A percentile compares a stretch with the other conserved stretches of the same genome.
These are phyloP conservation scores for Hypena proboscidalis DNA, from an alignment of 2,888 invertebrate species.

Conservation along the genomic window DNA sequence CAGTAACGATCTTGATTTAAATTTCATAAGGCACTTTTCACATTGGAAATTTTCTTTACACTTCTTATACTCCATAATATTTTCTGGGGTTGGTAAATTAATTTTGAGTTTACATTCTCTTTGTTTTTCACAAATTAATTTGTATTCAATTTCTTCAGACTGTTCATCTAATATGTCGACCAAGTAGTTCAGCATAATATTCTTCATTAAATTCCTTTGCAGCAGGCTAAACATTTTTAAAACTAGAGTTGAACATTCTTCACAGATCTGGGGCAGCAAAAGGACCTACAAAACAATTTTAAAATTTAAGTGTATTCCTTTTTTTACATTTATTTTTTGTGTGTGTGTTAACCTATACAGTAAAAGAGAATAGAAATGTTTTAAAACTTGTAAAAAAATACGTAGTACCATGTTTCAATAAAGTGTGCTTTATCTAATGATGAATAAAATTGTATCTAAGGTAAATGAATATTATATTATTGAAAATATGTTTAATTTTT, in stretches of 20 bases:
- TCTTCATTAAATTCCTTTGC: constrained; percentile 41
- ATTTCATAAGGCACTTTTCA: constrained; percentile 30
- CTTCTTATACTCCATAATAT: constrained; percentile 16
- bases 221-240: constrained; percentile 50
- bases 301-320: too few species aligned
- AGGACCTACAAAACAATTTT: constrained; percentile 47
- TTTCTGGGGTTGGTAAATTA: constrained; percentile 18
- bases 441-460: too few species aligned
- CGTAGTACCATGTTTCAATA: too few species aligned
- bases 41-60: constrained; percentile 5
- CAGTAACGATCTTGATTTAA: constrained; percentile 30
- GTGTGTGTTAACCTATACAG: too few species aligned
- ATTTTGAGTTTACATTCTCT: constrained; percentile 24
- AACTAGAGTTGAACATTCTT: constrained; percentile 48
- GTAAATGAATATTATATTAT: too few species aligned
- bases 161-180: constrained; percentile 38
- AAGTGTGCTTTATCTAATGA: too few species aligned
- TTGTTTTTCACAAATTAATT: not conserved
- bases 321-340: too few species aligned
- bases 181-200: constrained; percentile 25
- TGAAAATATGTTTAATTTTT: too few species aligned
- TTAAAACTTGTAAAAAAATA: too few species aligned
- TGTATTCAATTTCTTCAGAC: constrained; percentile 21
- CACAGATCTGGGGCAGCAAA: constrained; percentile 49
- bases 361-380: not conserved